Evolutionary conservation across 2,888 invertebrate genomes (phyloP).

Genomic region (Cheilosia urbana): DNA sequence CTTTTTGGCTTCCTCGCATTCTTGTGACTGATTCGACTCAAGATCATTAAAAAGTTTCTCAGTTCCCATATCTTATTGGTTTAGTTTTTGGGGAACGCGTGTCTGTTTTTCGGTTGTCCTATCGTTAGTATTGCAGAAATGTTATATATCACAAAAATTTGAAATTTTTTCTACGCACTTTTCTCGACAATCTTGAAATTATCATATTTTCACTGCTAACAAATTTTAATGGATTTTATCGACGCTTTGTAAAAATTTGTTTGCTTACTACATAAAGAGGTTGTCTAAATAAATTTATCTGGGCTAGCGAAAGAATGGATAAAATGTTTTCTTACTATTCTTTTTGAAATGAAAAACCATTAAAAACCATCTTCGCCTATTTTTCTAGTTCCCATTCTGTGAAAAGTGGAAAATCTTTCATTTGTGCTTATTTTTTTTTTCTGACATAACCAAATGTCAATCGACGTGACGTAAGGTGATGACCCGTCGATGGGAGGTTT

Average conservation of each 20-base stretch:
- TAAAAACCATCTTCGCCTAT: conserved; percentile 67
- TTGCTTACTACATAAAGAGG: conserved; percentile 56
- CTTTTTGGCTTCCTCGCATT: conserved; percentile 88
- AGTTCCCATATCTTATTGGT: conserved; percentile 79
- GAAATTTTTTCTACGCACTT: conserved; percentile 77
- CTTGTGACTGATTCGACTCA: conserved; percentile 88
- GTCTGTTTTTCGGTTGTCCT: conserved; percentile 54
- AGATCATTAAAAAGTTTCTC: conserved; percentile 87
- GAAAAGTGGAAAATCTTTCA: conserved; percentile 72
- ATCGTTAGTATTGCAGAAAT: conserved; percentile 59
- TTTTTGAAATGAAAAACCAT: conserved; percentile 65
- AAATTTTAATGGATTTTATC: conserved; percentile 65
- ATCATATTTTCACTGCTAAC: conserved; percentile 76
- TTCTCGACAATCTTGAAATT: conserved; percentile 76
- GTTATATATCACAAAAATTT: conserved; percentile 76
- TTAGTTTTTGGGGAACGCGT: conserved; percentile 50
- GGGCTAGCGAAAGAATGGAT: conserved; percentile 47
- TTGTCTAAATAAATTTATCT: conserved; percentile 36
- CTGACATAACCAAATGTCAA: conserved; percentile 71
- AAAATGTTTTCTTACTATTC: conserved; percentile 56
- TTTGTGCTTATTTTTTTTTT: conserved; percentile 66
- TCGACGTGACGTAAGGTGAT: conserved; percentile 51
- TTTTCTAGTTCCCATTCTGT: conserved; percentile 71
- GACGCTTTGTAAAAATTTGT: conserved; percentile 64
- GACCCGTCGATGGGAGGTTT: background rate